Percentiles rank a stretch among this genome's conserved stretches.
Conservation (phyloP, 1,140 invertebrate species). For the Meloidogyne chitwoodi region DNA sequence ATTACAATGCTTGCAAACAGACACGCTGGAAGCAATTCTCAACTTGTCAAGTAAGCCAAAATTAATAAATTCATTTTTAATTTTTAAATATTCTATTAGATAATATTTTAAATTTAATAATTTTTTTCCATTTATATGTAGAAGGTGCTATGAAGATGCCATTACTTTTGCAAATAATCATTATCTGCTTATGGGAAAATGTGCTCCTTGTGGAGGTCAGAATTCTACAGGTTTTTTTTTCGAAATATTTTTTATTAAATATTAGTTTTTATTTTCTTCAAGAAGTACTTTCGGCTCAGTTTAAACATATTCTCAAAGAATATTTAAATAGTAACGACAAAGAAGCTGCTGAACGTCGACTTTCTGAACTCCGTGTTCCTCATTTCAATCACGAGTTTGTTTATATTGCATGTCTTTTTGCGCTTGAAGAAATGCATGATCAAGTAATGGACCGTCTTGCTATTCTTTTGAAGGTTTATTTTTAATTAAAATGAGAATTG, state of each 20-base stretch:
- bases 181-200: slow-evolving; percentile 18
- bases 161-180: slow-evolving; percentile 29
- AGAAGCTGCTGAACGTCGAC: slow-evolving; percentile 26
- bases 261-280: background rate
- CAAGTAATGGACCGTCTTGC: slow-evolving; percentile 29
- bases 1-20: slow-evolving; percentile 16
- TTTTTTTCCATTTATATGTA: too few relatives aligned
- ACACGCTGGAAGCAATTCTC: background rate
- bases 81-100: too few relatives aligned
- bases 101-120: too few relatives aligned
- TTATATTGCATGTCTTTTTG: slow-evolving; percentile 37
- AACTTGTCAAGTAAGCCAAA: slow-evolving; percentile 12
- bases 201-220: slow-evolving; percentile 27
- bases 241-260: background rate
- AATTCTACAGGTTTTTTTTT: slow-evolving; percentile 10
- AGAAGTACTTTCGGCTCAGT: slow-evolving; percentile 38
- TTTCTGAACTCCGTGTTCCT: slow-evolving; percentile 35
- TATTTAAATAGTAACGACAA: slow-evolving; percentile 33
- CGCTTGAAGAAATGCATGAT: slow-evolving; percentile 45
- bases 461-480: slow-evolving; percentile 32
- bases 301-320: slow-evolving; percentile 37
- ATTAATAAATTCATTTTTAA: too few relatives aligned
- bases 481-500: background rate
- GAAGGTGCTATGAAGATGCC: slow-evolving; percentile 27
- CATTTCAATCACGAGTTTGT: slow-evolving; percentile 45